Evolutionary conservation across 92 coral and sea anemone genomes (phyloP), one percentile per base, ranked within the genome.

Genomic region (Galaxea fascicularis): DNA sequence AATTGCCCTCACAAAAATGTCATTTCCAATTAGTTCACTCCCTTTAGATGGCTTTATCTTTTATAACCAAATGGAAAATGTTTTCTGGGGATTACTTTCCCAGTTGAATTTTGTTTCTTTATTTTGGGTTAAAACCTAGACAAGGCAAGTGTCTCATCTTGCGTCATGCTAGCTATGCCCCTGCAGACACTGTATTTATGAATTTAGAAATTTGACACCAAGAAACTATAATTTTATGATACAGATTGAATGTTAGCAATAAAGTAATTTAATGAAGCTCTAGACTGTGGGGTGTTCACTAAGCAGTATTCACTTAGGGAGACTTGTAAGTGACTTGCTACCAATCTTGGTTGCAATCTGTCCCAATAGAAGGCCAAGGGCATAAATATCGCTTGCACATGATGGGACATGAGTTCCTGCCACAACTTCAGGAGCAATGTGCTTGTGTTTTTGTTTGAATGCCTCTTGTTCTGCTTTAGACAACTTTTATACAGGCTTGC

Each of bases 311-410:
- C 46, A 29, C 70, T 56, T 18, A 76, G 82, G 56, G 82, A 58
- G 27, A 76, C 14, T n/a, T n/a, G n/a, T n/a, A 76, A 59, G 82
- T 58, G 82, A 26, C 70, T 76, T 76, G 82, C 82, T 31, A 29
- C 53, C 24, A n/a, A 58, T 58, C 79, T 74, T 74, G 65, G 44
- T 54, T 53, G 79, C 79, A 74, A 74, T 52, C 65, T 74, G 79
- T 29, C 49, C 17, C 27, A 74, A 52, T 27, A 65, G 31, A 65
- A 14, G 71, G 44, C 77, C 77, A 41, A 72, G 58, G 77, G 77
- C 53, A 49, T 72, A 72, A 10, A 72, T 22, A 49, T 72, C 77
- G 13, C 77, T 72, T 72, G 77, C 59, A 72, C 18, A 22, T 5
- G 77, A 72, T 41, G 77, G 77, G 25, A 27, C 56, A 27, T 72